Evolutionary conservation across 2,113 vertebrate genomes (phyloP).

Genomic region (Rafetus swinhoei): DNA sequence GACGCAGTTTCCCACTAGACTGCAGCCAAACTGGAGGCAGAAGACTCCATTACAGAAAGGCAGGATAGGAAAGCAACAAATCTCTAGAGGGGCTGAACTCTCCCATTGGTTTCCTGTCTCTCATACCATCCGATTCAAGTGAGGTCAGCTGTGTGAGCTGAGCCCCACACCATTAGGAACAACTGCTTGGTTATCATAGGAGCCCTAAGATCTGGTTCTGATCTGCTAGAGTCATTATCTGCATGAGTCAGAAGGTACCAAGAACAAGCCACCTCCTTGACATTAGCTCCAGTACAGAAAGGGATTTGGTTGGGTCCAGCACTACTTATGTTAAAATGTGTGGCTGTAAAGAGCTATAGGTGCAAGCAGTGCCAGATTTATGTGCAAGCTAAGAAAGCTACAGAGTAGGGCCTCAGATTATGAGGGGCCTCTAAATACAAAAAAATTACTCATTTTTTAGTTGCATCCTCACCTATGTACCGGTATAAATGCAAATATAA

Average conservation of each 20-base stretch:
- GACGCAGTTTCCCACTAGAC: not conserved
- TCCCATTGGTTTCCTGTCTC: not conserved
- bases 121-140: not conserved
- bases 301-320: not conserved
- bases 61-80: not conserved
- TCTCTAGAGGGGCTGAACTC: not conserved
- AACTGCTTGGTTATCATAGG: not conserved
- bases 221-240: not conserved
- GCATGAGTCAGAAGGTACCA: not conserved
- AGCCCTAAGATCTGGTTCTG: not conserved
- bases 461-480: too few relatives aligned
- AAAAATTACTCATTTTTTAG: too few relatives aligned
- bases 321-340: not conserved
- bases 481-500: too few relatives aligned
- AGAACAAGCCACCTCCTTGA: not conserved
- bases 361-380: not conserved
- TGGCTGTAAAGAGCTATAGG: not conserved
- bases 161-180: not conserved
- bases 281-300: not conserved
- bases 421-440: too few relatives aligned
- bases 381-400: too few relatives aligned
- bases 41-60: not conserved
- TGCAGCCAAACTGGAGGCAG: fast-evolving
- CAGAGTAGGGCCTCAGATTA: too few relatives aligned
- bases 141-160: not conserved